A percentile compares a stretch with the other conserved stretches of the same genome.
These are phyloP conservation scores for Limanda limanda DNA, from an alignment of 2,113 vertebrate genomes.

Conservation along the genomic window DNA sequence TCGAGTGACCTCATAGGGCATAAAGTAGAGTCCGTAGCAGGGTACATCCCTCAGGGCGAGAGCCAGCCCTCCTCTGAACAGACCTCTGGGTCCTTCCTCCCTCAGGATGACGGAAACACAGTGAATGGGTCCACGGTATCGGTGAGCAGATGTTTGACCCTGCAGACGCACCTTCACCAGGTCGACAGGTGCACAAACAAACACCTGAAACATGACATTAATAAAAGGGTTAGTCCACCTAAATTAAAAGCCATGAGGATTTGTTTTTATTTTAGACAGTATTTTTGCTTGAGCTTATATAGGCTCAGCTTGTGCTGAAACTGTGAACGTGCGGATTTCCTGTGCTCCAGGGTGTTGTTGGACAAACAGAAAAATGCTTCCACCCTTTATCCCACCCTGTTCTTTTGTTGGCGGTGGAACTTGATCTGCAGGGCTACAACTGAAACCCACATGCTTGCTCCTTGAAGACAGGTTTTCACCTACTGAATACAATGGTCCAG, in stretches of 20 bases:
- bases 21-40: constrained; percentile 84
- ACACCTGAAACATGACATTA: constrained; percentile 72
- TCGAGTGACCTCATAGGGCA: constrained; percentile 82
- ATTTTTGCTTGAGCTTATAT: background rate
- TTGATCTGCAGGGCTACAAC: too few species aligned
- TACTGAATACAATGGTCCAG: too few species aligned
- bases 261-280: background rate
- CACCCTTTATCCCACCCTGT: too few species aligned
- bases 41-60: constrained; percentile 85
- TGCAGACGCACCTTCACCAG: constrained; percentile 90
- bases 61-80: constrained; percentile 83
- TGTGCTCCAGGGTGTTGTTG: too few species aligned
- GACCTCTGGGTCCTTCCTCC: constrained; percentile 81
- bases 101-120: constrained; percentile 79
- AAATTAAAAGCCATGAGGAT: background rate
- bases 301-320: too few species aligned
- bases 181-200: constrained; percentile 82
- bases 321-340: too few species aligned
- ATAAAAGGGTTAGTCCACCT: background rate
- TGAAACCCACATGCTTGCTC: too few species aligned
- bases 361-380: too few species aligned
- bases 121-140: constrained; percentile 82
- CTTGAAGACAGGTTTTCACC: too few species aligned
- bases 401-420: too few species aligned
- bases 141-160: constrained; percentile 75